A percentile compares a stretch with the other conserved stretches of the same genome.
Conservation (phyloP, 2,113 vertebrate genomes). For the Acanthochromis polyacanthus region DNA sequence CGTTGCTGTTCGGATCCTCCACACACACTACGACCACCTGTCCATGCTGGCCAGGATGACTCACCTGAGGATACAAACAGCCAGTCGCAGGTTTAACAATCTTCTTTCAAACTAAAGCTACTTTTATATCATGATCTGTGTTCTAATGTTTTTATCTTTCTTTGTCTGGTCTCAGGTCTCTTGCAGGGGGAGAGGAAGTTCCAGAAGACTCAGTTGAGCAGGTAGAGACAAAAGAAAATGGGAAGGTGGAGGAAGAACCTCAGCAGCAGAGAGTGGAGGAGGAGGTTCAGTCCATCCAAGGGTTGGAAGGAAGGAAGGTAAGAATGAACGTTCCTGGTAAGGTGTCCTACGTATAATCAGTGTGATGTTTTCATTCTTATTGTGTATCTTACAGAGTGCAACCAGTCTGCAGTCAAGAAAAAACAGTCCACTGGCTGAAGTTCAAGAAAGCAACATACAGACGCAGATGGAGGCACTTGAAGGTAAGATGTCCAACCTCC, state of each 20-base stretch:
- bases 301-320: conserved; percentile 68
- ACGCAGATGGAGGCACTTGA: conserved; percentile 60
- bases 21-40: conserved; percentile 91
- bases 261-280: conserved; percentile 44
- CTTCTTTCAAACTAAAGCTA: neutral
- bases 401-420: conserved; percentile 55
- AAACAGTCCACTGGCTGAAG: neutral
- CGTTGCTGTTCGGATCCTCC: conserved; percentile 87
- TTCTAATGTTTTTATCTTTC: neutral
- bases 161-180: conserved; percentile 31
- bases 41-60: conserved; percentile 68
- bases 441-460: conserved; percentile 49
- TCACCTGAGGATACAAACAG: conserved; percentile 50
- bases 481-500: conserved; percentile 30
- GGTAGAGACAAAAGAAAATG: conserved; percentile 22
- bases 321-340: neutral
- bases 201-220: conserved; percentile 8
- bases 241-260: conserved; percentile 27
- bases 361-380: neutral
- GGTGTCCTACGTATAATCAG: neutral
- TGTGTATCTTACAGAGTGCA: conserved; percentile 61
- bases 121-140: neutral
- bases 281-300: conserved; percentile 39
- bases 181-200: conserved; percentile 6
- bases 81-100: conserved; percentile 21